Conservation (phyloP, 1,140 invertebrate genomes). For the Drosophila parabipectinata region DNA sequence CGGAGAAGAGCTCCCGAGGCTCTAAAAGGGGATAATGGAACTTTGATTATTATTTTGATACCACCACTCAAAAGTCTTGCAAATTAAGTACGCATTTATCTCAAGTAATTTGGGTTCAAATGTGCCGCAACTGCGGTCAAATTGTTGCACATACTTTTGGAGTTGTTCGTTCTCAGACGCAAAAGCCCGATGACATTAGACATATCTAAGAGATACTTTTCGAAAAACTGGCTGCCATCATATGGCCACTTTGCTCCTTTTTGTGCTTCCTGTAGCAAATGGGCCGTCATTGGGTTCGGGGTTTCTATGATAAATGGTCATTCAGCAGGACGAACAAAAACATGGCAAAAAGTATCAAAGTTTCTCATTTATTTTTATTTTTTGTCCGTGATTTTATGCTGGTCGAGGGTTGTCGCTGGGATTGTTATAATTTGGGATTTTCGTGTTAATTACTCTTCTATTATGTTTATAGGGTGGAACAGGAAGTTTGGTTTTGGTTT, state of each 20-base stretch:
- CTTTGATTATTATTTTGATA: slow-evolving; percentile 82
- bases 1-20: slow-evolving; percentile 12
- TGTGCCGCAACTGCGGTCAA: slow-evolving; percentile 81
- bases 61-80: slow-evolving; percentile 79
- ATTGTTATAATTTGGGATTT: slow-evolving; percentile 80
- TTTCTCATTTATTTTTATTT: slow-evolving; percentile 26
- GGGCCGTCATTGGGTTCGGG: slow-evolving; percentile 60
- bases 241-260: slow-evolving; percentile 69
- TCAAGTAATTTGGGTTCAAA: slow-evolving; percentile 81
- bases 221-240: slow-evolving; percentile 62
- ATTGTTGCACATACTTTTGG: slow-evolving; percentile 68
- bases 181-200: slow-evolving; percentile 68
- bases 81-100: slow-evolving; percentile 82
- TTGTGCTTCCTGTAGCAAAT: slow-evolving; percentile 64
- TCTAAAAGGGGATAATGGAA: slow-evolving; percentile 69
- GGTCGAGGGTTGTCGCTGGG: slow-evolving; percentile 48
- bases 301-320: slow-evolving; percentile 74
- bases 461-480: slow-evolving; percentile 60
- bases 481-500: slow-evolving; percentile 38
- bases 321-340: slow-evolving; percentile 50
- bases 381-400: slow-evolving; percentile 39
- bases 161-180: slow-evolving; percentile 61
- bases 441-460: slow-evolving; percentile 79
- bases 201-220: slow-evolving; percentile 53
- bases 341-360: slow-evolving; percentile 49